Conservation (phyloP, 2,797 vertebrate species). For the Podarcis lilfordi region DNA sequence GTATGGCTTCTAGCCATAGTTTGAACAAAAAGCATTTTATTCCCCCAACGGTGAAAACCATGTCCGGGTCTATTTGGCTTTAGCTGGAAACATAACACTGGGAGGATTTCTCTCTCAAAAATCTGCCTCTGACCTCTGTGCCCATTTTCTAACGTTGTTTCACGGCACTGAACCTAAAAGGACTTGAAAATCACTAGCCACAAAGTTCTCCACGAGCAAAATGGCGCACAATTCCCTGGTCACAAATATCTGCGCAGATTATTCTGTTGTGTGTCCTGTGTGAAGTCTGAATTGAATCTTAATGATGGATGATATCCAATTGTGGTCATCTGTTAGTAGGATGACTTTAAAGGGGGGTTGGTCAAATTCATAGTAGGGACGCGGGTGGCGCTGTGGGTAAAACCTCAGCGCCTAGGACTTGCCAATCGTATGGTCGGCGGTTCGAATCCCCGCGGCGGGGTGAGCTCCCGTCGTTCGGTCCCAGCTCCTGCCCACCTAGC, state of each 20-base stretch:
- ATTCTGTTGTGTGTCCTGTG: constrained; percentile 68
- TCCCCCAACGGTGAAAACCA: not conserved
- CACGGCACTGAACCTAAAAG: constrained; percentile 43
- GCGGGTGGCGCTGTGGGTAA: no score
- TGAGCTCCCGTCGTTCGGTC: no score
- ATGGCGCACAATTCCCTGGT: constrained; percentile 16
- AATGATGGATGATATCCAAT: constrained; percentile 20
- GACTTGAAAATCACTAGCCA: constrained; percentile 29
- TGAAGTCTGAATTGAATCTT: constrained; percentile 74
- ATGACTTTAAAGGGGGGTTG: constrained; percentile 48
- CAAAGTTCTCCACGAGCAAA: not conserved
- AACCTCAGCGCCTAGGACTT: no score
- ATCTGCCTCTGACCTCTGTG: constrained; percentile 56
- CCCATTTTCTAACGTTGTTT: constrained; percentile 54
- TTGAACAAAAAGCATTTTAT: not conserved
- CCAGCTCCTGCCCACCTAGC: no score
- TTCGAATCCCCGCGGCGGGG: no score
- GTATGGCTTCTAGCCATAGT: not conserved
- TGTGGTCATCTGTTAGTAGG: constrained; percentile 41
- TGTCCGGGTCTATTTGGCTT: not conserved
- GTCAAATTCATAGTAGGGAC: no score
- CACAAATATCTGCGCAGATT: constrained; percentile 61
- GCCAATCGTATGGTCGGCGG: no score
- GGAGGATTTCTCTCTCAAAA: constrained; percentile 36
- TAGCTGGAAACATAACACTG: constrained; percentile 41